Evolutionary conservation across 2,797 vertebrate species (phyloP).

Genomic region (Pogonophryne albipinna): DNA sequence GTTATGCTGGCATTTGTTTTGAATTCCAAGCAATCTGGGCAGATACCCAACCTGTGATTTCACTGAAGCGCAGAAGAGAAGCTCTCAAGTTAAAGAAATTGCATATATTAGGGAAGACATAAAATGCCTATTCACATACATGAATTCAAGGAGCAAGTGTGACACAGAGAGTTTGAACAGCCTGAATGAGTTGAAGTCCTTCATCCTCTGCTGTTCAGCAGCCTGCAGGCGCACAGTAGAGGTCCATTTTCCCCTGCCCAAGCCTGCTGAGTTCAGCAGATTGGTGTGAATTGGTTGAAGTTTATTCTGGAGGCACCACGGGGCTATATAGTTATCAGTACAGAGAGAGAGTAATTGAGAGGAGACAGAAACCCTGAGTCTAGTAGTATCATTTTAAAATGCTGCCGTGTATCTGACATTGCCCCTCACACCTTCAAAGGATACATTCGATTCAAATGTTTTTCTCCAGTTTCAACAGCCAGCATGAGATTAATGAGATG

Average conservation of each 20-base stretch:
- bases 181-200: constrained; percentile 51
- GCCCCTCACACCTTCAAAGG: constrained; percentile 5
- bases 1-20: constrained; percentile 47
- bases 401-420: constrained; percentile 6
- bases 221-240: constrained; percentile 54
- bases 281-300: constrained; percentile 72
- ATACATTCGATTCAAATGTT: constrained; percentile 3
- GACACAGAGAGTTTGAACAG: constrained; percentile 38
- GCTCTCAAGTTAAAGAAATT: not conserved
- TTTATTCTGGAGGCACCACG: constrained; percentile 55
- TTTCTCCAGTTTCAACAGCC: not conserved
- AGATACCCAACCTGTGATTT: constrained; percentile 7
- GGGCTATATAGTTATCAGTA: constrained; percentile 54
- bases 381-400: constrained; percentile 38
- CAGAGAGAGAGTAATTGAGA: constrained; percentile 39
- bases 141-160: constrained; percentile 26
- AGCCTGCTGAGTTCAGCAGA: constrained; percentile 71
- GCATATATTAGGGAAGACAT: constrained; percentile 21
- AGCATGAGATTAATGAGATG: constrained; percentile 16
- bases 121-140: constrained; percentile 20
- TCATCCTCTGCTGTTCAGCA: constrained; percentile 47
- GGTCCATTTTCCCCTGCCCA: constrained; percentile 61
- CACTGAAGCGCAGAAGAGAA: not conserved
- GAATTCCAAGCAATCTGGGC: constrained; percentile 21
- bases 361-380: constrained; percentile 44